Evolutionary conservation across 2,113 vertebrate species (phyloP).

Genomic region (Mastomys coucha): DNA sequence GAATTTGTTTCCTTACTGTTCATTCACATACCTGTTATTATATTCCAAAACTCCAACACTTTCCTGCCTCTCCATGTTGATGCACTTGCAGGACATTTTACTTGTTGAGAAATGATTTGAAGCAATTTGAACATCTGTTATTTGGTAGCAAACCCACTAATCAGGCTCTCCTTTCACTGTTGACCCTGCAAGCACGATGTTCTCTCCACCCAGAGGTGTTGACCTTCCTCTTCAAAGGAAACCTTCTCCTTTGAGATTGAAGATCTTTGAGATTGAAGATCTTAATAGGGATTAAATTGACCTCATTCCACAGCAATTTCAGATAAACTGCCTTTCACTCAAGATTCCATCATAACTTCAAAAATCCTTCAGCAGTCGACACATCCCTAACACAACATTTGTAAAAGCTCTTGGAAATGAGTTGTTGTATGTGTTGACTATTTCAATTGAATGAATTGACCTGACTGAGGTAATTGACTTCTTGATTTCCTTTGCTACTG

Average conservation of each 20-base stretch:
- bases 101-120: constrained; percentile 49
- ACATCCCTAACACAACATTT: background rate
- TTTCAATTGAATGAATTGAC: background rate
- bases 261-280: constrained; percentile 39
- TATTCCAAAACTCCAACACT: constrained; percentile 19
- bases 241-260: constrained; percentile 30
- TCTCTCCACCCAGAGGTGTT: background rate
- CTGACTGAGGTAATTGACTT: background rate
- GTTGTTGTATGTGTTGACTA: background rate
- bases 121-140: constrained; percentile 14
- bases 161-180: background rate
- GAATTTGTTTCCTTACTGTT: background rate
- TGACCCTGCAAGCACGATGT: background rate
- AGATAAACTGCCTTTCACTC: background rate
- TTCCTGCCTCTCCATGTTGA: background rate
- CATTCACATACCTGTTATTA: background rate
- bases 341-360: constrained; percentile 2
- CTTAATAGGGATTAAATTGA: constrained; percentile 33
- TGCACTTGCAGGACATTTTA: constrained; percentile 8
- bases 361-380: background rate
- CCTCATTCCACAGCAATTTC: background rate
- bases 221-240: background rate
- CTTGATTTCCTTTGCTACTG: background rate
- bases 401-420: background rate
- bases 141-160: background rate